Evolutionary conservation across 2,797 vertebrate species (phyloP).

Genomic region (Leptoclinus maculatus): DNA sequence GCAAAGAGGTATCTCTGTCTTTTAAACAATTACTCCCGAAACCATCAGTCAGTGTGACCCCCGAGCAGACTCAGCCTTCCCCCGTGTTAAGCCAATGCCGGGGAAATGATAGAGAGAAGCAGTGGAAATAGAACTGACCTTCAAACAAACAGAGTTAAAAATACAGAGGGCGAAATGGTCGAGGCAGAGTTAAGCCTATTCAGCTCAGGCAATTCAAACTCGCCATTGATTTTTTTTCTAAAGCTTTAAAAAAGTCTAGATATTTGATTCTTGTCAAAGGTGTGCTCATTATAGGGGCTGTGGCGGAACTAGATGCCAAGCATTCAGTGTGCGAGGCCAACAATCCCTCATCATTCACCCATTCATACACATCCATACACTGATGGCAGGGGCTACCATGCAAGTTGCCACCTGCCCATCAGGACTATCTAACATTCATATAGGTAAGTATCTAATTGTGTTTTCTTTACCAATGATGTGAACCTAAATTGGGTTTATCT

Average conservation of each 20-base stretch:
- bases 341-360: no score
- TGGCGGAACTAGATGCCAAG: neutral
- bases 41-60: neutral
- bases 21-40: constrained; percentile 10
- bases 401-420: no score
- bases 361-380: no score
- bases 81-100: neutral
- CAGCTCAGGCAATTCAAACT: neutral
- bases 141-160: neutral
- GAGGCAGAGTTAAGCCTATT: neutral
- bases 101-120: neutral
- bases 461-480: neutral
- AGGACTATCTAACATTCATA: no score
- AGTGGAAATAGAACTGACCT: neutral
- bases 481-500: neutral
- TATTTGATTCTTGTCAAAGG: constrained; percentile 9
- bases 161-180: neutral
- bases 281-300: neutral
- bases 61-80: neutral
- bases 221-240: neutral
- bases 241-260: neutral
- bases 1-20: neutral
- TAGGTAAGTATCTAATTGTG: neutral
- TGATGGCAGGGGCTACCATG: no score
- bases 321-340: neutral